phyloP scores from a whole-genome alignment of 1,140 invertebrate genomes.

The Aphelinus atriplicis region DNA sequence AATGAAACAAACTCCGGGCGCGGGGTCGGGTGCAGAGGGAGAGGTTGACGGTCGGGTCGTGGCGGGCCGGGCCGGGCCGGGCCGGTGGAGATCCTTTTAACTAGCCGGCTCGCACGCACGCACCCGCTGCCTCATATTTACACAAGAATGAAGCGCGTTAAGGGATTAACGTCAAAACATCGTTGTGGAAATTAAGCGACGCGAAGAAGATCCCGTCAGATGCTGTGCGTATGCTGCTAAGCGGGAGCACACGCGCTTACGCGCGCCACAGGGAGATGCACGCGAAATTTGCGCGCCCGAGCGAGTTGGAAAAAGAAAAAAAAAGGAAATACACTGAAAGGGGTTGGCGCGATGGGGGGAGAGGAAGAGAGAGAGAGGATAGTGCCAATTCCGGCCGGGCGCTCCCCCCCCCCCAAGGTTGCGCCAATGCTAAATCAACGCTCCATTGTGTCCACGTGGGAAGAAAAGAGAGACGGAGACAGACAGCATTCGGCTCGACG shows the following conservation, averaged over 20 bases:
- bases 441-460: conserved; percentile 14
- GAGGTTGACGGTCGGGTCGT: too few relatives aligned
- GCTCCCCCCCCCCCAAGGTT: neutral
- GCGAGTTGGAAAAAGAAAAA: neutral
- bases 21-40: too few relatives aligned
- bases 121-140: conserved; percentile 34
- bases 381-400: neutral
- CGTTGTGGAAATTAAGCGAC: conserved; percentile 37
- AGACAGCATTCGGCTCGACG: too few relatives aligned
- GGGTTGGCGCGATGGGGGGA: neutral
- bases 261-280: too few relatives aligned
- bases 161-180: conserved; percentile 45
- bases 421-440: conserved; percentile 11
- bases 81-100: conserved; percentile 16
- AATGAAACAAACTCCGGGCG: too few relatives aligned
- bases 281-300: too few relatives aligned
- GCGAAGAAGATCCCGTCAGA: neutral
- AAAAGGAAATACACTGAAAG: neutral
- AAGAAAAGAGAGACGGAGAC: neutral
- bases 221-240: neutral
- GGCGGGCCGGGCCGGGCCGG: too few relatives aligned
- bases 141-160: conserved; percentile 44
- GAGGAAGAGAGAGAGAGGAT: neutral
- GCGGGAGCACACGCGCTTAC: too few relatives aligned
- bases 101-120: conserved; percentile 7